phyloP scores from a whole-genome alignment of 2,888 invertebrate species.

The Drosophila pegasa region DNA sequence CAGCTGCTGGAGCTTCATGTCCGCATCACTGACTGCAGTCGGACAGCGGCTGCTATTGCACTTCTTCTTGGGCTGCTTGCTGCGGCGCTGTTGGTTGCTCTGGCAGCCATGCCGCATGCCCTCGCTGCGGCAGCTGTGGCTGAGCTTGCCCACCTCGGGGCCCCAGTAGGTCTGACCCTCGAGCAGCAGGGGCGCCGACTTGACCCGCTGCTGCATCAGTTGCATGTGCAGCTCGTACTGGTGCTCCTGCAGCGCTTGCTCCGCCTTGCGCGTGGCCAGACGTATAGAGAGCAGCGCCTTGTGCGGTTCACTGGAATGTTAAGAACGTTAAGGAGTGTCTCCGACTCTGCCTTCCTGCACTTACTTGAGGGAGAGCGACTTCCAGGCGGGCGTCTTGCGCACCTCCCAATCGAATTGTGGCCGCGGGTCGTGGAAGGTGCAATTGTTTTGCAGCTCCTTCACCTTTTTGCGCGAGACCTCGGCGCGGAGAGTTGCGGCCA shows the following conservation, averaged over 20 bases:
- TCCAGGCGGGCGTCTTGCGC: slow-evolving; percentile 84
- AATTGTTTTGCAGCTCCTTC: slow-evolving; percentile 78
- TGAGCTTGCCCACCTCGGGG: slow-evolving; percentile 82
- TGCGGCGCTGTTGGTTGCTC: slow-evolving; percentile 59
- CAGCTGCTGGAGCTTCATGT: slow-evolving; percentile 63
- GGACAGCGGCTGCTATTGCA: slow-evolving; percentile 44
- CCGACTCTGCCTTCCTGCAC: slow-evolving; percentile 3
- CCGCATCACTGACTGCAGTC: slow-evolving; percentile 22
- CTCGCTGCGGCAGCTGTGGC: slow-evolving; percentile 80
- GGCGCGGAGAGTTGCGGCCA: slow-evolving; percentile 84
- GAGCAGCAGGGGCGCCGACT: slow-evolving; percentile 83
- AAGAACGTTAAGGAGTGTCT: not conserved
- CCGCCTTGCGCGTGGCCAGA: slow-evolving; percentile 84
- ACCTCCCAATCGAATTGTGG: slow-evolving; percentile 84
- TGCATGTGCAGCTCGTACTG: slow-evolving; percentile 84
- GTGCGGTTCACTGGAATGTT: slow-evolving; percentile 80
- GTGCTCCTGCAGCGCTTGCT: slow-evolving; percentile 82
- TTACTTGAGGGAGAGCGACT: slow-evolving; percentile 82
- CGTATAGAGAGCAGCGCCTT: slow-evolving; percentile 82
- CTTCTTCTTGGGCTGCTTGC: slow-evolving; percentile 58
- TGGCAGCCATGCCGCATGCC: slow-evolving; percentile 76
- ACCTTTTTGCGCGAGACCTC: slow-evolving; percentile 83
- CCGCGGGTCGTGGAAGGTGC: slow-evolving; percentile 74
- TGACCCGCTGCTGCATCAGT: slow-evolving; percentile 84
- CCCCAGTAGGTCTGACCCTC: slow-evolving; percentile 83